Conservation (phyloP, 2,888 invertebrate genomes). For the Apoderus coryli region DNA sequence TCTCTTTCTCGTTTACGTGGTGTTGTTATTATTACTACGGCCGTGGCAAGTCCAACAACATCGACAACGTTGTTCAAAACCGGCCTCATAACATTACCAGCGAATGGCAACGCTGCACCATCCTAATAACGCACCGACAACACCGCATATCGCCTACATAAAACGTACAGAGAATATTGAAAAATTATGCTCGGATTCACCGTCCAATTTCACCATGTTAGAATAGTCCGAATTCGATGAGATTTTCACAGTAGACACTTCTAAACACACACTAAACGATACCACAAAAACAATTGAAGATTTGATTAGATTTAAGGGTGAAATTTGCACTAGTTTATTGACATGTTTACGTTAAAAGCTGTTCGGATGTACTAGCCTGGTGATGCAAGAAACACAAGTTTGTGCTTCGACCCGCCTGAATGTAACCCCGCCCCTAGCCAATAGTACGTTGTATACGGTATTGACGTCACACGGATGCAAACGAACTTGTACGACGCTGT, state of each 20-base stretch:
- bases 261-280: slow-evolving; percentile 13
- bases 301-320: slow-evolving; percentile 18
- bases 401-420: slow-evolving; percentile 28
- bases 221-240: slow-evolving; percentile 20
- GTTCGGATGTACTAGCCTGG: slow-evolving; percentile 23
- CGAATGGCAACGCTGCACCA: slow-evolving; percentile 17
- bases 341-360: slow-evolving; percentile 23
- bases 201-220: slow-evolving; percentile 19
- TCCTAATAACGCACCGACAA: slow-evolving; percentile 25
- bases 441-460: slow-evolving; percentile 21
- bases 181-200: slow-evolving; percentile 25
- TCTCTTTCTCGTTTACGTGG: no score
- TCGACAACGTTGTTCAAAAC: no score
- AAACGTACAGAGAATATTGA: slow-evolving; percentile 27
- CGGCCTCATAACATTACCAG: no score
- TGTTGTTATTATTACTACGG: no score
- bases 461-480: slow-evolving; percentile 25
- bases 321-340: slow-evolving; percentile 18
- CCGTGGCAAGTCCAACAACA: no score
- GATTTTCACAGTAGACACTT: slow-evolving; percentile 22
- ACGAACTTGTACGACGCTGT: slow-evolving; percentile 22
- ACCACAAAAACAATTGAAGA: slow-evolving; percentile 20
- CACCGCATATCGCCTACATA: slow-evolving; percentile 29
- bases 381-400: slow-evolving; percentile 19
- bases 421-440: slow-evolving; percentile 27